Evolutionary conservation across 1,140 invertebrate genomes (phyloP), one percentile per base, ranked within the genome.

Genomic region (Drosophila subobscura): DNA sequence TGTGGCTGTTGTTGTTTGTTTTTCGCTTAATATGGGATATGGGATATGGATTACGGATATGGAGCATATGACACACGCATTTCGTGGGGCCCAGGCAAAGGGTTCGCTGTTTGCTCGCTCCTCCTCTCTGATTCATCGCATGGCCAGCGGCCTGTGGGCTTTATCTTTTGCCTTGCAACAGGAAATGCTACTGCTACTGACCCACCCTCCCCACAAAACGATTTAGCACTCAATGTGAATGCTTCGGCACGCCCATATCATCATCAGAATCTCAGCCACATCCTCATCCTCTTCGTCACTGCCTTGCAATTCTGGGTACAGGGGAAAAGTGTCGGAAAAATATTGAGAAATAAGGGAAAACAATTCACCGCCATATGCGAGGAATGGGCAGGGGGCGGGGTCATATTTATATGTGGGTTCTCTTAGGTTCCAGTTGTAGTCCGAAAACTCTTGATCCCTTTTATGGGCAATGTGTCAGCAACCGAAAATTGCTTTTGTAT

Each of bases 401-500:
- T 3, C n/a, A n/a, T n/a, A n/a, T n/a, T n/a, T n/a, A 4, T 37
- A 37, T 37, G 33, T 37, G 33, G 33, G 33, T 37, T 37, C 33
- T 12, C 10, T 37, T 37, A 12, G 8, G 29, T 33, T 10, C 6
- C 27, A 29, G 27, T 29, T 8, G 6, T 2, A 7, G 53, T 55
- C 16, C 61, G n/a, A 25, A 1, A 42, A 61, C 51, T 73, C 70
- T 71, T 74, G 71, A 74, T 74, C 67, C 63, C 64, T 77, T 77
- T 60, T 60, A 71, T 68, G 63, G 57, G 56, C 72, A 71, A 68
- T 70, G 70, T 64, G 64, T 80, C 57, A 57, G 60, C 61, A 41
- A 59, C 70, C 65, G 60, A 51, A 79, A 79, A 73, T 79, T 73
- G 57, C 63, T 56, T 63, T 78, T 78, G 61, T 61, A 67, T 55